Conservation (phyloP, 2,888 invertebrate genomes). For the Tricholauxania praeusta region DNA sequence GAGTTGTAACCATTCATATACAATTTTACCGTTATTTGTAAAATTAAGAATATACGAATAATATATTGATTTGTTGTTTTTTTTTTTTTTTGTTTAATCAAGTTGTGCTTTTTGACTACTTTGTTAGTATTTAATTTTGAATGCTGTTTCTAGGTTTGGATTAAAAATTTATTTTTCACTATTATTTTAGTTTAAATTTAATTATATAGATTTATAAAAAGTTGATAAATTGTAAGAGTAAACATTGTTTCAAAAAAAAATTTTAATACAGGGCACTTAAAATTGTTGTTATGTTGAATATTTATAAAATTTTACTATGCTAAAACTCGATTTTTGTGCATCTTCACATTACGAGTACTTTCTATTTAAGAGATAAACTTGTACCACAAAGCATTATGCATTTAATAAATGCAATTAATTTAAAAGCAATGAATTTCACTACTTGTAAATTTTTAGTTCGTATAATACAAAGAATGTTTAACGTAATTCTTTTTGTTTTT, state of each 20-base stretch:
- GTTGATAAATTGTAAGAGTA: not conserved
- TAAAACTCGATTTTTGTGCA: slow-evolving; percentile 14
- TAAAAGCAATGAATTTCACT: too few relatives aligned
- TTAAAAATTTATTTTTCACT: not conserved
- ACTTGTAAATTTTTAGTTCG: too few relatives aligned
- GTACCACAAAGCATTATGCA: slow-evolving; percentile 15
- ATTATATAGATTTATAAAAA: too few relatives aligned
- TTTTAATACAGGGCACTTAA: slow-evolving; percentile 29
- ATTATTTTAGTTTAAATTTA: not conserved
- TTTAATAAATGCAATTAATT: too few relatives aligned
- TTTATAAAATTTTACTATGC: slow-evolving; percentile 15
- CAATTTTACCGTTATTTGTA: not conserved
- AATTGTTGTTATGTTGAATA: slow-evolving; percentile 3
- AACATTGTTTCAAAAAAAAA: not conserved
- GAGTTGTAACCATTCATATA: not conserved
- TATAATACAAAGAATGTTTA: too few relatives aligned
- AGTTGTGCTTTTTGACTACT: not conserved
- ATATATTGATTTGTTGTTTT: not conserved
- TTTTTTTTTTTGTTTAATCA: not conserved
- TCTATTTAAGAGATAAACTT: slow-evolving; percentile 13
- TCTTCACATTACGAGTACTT: slow-evolving; percentile 6
- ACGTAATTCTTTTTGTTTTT: too few relatives aligned
- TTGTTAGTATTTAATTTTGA: slow-evolving; percentile 9
- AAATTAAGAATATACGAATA: not conserved
- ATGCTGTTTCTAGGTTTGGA: slow-evolving; percentile 17